Base-by-base conservation (phyloP, 2,797 vertebrate species). In the Coccyzus lansbergi region DNA sequence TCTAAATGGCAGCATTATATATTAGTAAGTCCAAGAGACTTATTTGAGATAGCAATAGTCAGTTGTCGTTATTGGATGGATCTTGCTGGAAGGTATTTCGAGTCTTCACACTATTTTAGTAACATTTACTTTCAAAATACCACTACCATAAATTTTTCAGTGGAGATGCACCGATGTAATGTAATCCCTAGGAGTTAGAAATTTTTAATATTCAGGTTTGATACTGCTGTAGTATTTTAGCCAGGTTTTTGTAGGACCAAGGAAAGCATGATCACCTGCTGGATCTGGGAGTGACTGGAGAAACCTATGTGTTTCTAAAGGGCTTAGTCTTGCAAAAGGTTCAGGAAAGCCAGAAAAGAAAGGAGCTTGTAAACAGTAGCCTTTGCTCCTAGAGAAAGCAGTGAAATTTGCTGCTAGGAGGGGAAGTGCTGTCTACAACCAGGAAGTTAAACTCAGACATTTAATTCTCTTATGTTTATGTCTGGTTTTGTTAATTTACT, bases 401-500 rank as follows among this genome's bases (percentile, higher is more conserved):
- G 17, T 49, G 52, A 90, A 68, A 88, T 86, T 58, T 91, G 82
- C 75, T 87, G 90, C 81, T 79, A 88, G 69, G 53, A 91, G 84
- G 74, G 67, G 52, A 89, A 88, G 44, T 63, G 74, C 48, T 74
- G 64, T 88, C 81, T 82, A 82, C 84, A 83, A 13, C 38, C 52
- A 88, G 34, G 60, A 87, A 95, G 84, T 76, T 94, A 92, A 95
- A 95, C 15, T 82, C 81, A 64, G 65, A 24, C 74, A 74, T 93
- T 96, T 95, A 94, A 81, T 84, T 85, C 77, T 96, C 67, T 93
- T 86, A 83, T 58, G 80, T 81, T 94, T 95, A 89, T 95, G 95
- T 94, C 94, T 92, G 52, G 29, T 92, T 93, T 84, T 93, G 91
- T 95, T 92, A 94, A 90, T 90, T 92, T 93, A 72, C 62, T 76